phyloP scores from a whole-genome alignment of 2,113 vertebrate species.

The Cercopithecus mona region DNA sequence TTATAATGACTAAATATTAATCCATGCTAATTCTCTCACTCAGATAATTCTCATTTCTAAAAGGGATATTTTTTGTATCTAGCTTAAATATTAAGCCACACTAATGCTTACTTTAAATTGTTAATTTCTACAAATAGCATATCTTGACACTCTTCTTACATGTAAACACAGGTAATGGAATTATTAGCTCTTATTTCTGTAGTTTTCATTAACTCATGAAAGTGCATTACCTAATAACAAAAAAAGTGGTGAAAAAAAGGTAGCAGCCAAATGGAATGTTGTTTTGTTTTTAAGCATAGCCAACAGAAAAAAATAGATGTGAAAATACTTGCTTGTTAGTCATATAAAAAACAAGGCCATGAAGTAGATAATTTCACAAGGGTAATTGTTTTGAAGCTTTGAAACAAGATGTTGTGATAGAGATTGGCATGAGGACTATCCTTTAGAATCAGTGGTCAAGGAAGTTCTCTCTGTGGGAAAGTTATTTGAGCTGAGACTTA shows the following conservation, averaged over 20 bases:
- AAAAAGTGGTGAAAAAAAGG: not conserved
- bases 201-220: slow-evolving; percentile 29
- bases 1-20: slow-evolving; percentile 32
- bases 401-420: not conserved
- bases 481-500: not conserved
- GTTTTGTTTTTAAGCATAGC: not conserved
- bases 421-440: not conserved
- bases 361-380: not conserved
- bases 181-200: not conserved
- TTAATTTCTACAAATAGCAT: slow-evolving; percentile 10
- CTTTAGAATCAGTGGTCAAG: not conserved
- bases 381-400: not conserved
- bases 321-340: not conserved
- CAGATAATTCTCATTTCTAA: slow-evolving; percentile 38
- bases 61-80: not conserved
- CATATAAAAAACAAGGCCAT: not conserved
- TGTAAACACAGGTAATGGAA: not conserved
- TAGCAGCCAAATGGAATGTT: not conserved
- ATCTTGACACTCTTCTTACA: not conserved
- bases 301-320: not conserved
- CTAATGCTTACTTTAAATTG: slow-evolving; percentile 1
- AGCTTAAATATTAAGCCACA: slow-evolving; percentile 44
- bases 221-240: not conserved
- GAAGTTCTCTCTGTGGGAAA: not conserved
- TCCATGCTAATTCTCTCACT: not conserved